Evolutionary conservation across 2,113 vertebrate genomes (phyloP).

Genomic region (Hydrolagus affinis): DNA sequence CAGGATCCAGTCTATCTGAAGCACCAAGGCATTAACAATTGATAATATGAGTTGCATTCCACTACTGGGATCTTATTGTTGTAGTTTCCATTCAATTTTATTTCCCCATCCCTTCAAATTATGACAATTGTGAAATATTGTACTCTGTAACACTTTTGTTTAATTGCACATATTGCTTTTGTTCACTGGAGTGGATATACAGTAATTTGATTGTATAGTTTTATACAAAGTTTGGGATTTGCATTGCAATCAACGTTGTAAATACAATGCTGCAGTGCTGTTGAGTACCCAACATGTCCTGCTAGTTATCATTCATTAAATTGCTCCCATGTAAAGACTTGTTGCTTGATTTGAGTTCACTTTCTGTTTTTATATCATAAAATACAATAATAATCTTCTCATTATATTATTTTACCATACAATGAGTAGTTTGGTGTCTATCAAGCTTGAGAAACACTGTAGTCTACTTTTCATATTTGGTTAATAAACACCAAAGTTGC

Average conservation of each 20-base stretch:
- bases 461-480: too few relatives aligned
- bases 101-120: neutral
- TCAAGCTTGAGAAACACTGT: neutral
- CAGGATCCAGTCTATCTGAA: neutral
- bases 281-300: too few relatives aligned
- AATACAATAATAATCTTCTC: neutral
- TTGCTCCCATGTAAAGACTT: neutral
- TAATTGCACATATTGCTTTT: too few relatives aligned
- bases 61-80: neutral
- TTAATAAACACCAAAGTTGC: too few relatives aligned
- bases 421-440: neutral
- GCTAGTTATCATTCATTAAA: neutral
- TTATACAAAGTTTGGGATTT: too few relatives aligned
- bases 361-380: too few relatives aligned
- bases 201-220: too few relatives aligned
- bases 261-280: too few relatives aligned
- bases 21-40: neutral
- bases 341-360: neutral
- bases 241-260: too few relatives aligned
- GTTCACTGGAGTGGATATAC: too few relatives aligned
- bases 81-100: neutral
- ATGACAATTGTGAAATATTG: neutral
- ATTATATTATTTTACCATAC: neutral
- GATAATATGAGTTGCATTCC: neutral
- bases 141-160: too few relatives aligned